phyloP scores from a whole-genome alignment of 2,888 invertebrate species.

The Unio delphinus region DNA sequence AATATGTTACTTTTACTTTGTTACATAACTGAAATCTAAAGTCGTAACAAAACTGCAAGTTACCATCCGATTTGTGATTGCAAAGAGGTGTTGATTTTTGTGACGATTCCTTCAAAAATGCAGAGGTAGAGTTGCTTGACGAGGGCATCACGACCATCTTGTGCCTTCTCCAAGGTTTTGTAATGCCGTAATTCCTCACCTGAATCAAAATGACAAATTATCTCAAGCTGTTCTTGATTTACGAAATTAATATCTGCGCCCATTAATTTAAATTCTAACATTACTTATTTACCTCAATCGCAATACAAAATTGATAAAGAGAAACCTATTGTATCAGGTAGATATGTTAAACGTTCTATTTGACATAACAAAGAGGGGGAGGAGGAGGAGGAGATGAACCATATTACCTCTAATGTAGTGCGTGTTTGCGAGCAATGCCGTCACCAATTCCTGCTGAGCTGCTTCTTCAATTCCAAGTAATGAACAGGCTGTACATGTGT shows the following conservation, averaged over 20 bases:
- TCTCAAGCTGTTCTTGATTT: background rate
- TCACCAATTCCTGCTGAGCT: background rate
- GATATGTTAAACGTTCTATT: too few species aligned
- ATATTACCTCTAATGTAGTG: background rate
- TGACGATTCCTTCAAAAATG: slow-evolving; percentile 41
- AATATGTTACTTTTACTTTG: too few species aligned
- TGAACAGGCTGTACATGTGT: background rate
- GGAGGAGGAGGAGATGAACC: too few species aligned
- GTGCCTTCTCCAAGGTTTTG: slow-evolving; percentile 30
- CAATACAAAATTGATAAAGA: background rate
- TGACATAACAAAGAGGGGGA: too few species aligned
- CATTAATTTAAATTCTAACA: too few species aligned
- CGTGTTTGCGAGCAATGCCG: background rate
- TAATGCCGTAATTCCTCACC: slow-evolving; percentile 21
- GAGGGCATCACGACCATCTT: slow-evolving; percentile 42
- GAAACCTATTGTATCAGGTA: too few species aligned
- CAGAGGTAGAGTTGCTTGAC: slow-evolving; percentile 40
- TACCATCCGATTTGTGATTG: background rate
- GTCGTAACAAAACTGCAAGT: too few species aligned
- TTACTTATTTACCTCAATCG: too few species aligned
- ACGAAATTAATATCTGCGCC: too few species aligned
- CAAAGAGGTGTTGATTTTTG: slow-evolving; percentile 31
- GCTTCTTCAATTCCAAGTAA: background rate
- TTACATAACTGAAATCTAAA: too few species aligned
- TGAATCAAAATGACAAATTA: slow-evolving; percentile 1